Evolutionary conservation across 1,140 invertebrate genomes (phyloP), one percentile per base, ranked within the genome.

Genomic region (Zaprionus gabonicus): DNA sequence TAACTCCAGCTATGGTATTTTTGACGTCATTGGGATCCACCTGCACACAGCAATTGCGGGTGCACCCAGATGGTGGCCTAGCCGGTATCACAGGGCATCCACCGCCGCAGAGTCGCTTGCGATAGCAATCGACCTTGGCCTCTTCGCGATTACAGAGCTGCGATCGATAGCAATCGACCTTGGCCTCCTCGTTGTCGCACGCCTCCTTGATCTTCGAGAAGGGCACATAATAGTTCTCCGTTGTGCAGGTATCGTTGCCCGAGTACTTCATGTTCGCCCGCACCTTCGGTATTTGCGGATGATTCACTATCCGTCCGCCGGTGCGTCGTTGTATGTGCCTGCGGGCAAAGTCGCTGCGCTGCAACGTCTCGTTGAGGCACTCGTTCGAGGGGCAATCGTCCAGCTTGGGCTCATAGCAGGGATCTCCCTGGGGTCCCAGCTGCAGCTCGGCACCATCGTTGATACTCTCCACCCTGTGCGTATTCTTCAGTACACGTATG

Each of bases 191-290:
- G 38, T 57, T 6, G 1, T 85, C 83, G 36, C 86, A 82, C 1
- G 60, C 78, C 56, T 91, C 79, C 59, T 91, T 91, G 27, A 91
- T 91, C 65, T 91, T 92, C 15, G 84, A 80, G 66, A 90, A 91
- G 34, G 91, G 91, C 64, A 91, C 84, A 57, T 87, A 82, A 44
- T 82, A 92, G 64, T 86, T 91, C 23, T 91, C 69, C 15, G 82
- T 58, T 13, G 78, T 76, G 57, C 90, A 91, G 53, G 64, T 59
- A 62, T 92, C 91, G 71, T 92, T 92, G 4, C 86, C 91, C 0
- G 91, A 81, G 44, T 92, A 92, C 49, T 92, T 92, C 31, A 92
- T 91, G 28, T 92, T 92, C 10, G 91, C 91, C 4, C 91, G 78
- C 25, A 92, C 76, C 46, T 91, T 91, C 3, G 91, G 91, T 31